Conservation (phyloP, 2,113 vertebrate species). For the Nycticebus coucang region DNA sequence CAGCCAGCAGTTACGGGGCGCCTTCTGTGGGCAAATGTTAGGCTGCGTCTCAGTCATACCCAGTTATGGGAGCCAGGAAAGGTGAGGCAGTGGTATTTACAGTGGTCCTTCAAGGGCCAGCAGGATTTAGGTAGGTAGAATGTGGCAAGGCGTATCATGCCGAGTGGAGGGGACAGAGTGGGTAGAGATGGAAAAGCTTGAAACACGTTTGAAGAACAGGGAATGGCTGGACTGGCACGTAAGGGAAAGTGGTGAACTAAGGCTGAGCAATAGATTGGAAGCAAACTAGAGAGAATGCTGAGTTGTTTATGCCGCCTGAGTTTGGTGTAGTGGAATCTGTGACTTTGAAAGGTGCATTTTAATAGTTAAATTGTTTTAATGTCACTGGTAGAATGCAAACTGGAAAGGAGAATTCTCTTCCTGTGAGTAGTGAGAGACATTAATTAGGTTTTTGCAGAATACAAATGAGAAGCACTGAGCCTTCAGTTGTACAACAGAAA, state of each 20-base stretch:
- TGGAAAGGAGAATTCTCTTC: not conserved
- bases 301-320: not conserved
- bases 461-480: not conserved
- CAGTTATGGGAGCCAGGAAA: not conserved
- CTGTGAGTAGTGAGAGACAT: conserved; percentile 51
- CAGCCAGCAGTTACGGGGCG: not conserved
- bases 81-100: not conserved
- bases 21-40: not conserved
- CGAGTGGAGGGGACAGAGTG: not conserved
- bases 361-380: conserved; percentile 5
- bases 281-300: not conserved
- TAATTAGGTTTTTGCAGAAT: conserved; percentile 28
- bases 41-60: not conserved
- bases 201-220: not conserved
- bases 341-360: not conserved
- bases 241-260: not conserved
- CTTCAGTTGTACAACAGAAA: conserved; percentile 61
- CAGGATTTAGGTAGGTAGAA: not conserved
- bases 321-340: not conserved
- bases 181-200: not conserved
- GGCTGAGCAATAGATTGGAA: not conserved
- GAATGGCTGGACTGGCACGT: not conserved
- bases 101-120: not conserved
- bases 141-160: not conserved
- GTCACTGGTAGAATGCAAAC: not conserved